phyloP scores from a whole-genome alignment of 2,797 vertebrate species.

The Bradypodion pumilum region DNA sequence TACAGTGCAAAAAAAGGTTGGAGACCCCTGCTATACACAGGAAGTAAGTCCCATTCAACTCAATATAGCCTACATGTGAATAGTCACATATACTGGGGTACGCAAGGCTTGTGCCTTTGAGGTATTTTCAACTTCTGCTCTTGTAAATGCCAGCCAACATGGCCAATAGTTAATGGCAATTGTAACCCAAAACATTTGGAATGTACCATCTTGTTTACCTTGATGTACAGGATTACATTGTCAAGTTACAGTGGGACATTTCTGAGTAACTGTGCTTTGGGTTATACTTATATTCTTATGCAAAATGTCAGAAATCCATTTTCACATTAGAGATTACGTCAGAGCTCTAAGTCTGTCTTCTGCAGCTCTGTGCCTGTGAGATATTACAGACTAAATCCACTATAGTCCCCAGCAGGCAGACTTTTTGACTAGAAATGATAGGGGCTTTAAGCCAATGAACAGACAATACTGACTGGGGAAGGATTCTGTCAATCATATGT shows the following conservation, averaged over 20 bases:
- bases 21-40: no score
- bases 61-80: neutral
- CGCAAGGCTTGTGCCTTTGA: neutral
- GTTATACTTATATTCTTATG: neutral
- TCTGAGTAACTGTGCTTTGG: neutral
- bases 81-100: neutral
- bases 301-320: neutral
- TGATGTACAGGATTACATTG: neutral
- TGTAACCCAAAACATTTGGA: neutral
- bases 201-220: neutral
- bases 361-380: neutral
- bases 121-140: neutral
- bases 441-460: neutral
- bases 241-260: neutral
- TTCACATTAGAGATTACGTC: neutral
- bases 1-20: no score
- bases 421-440: neutral
- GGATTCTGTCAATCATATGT: neutral
- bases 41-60: neutral
- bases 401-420: neutral
- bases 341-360: neutral
- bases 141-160: no score
- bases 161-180: neutral
- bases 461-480: neutral
- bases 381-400: neutral